Conservation (phyloP, 2,888 invertebrate genomes). For the Nemoura dubitans region DNA sequence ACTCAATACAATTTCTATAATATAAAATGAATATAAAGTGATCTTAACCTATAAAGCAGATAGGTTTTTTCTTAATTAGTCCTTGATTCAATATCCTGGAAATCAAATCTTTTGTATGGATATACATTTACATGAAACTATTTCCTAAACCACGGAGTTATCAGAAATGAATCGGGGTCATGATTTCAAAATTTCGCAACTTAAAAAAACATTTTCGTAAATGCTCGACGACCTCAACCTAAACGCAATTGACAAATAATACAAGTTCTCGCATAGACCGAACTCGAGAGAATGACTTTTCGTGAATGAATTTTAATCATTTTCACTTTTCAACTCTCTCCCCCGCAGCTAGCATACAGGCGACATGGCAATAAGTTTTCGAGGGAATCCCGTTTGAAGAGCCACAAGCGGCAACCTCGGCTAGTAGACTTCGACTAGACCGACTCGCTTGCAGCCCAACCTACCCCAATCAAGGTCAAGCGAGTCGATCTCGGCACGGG, state of each 20-base stretch:
- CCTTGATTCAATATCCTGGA: conserved; percentile 12
- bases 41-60: background rate
- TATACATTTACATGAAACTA: background rate
- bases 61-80: background rate
- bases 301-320: background rate
- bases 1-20: background rate
- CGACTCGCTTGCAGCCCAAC: background rate
- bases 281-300: background rate
- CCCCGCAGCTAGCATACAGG: background rate
- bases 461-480: background rate
- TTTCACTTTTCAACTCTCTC: background rate
- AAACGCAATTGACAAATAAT: background rate
- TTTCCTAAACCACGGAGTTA: background rate
- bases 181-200: background rate
- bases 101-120: background rate
- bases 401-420: background rate
- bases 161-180: background rate
- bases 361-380: background rate
- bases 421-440: too few species aligned
- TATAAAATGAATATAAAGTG: background rate
- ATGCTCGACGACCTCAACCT: background rate
- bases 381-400: background rate
- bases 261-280: background rate
- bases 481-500: background rate
- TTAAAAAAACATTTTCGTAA: background rate